phyloP scores from a whole-genome alignment of 2,888 invertebrate genomes.

The Hydropsyche betteni region DNA sequence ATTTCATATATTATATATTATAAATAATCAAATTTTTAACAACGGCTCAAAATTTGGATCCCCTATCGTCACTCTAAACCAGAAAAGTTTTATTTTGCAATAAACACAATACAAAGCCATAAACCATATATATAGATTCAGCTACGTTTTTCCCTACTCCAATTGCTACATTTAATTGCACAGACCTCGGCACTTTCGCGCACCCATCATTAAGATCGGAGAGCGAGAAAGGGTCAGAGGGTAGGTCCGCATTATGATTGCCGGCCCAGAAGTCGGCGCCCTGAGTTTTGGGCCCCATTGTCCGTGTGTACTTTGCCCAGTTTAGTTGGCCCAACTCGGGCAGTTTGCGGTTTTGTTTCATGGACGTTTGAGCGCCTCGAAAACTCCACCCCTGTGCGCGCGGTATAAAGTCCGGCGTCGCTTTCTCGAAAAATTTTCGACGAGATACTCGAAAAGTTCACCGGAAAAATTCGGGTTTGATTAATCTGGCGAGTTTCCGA shows the following conservation, averaged over 20 bases:
- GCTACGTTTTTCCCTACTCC: too few relatives aligned
- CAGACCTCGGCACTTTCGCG: background rate
- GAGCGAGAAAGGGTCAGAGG: background rate
- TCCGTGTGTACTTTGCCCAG: constrained; percentile 23
- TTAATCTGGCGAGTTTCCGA: background rate
- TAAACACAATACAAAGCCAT: too few relatives aligned
- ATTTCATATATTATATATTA: too few relatives aligned
- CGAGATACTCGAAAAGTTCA: background rate
- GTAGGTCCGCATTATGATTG: constrained; percentile 16
- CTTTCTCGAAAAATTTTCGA: too few relatives aligned
- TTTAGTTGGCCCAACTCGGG: constrained; percentile 34
- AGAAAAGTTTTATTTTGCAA: too few relatives aligned
- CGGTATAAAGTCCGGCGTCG: background rate
- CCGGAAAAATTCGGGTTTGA: background rate
- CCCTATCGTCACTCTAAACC: too few relatives aligned
- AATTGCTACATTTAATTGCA: background rate
- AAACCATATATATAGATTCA: too few relatives aligned
- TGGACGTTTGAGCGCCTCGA: constrained; percentile 35
- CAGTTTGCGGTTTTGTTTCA: constrained; percentile 42
- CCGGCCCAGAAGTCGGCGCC: constrained; percentile 4
- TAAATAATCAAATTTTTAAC: too few relatives aligned
- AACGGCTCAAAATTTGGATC: too few relatives aligned
- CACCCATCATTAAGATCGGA: constrained; percentile 21
- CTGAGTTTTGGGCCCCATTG: constrained; percentile 15
- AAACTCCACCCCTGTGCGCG: background rate